phyloP scores from a whole-genome alignment of 2,113 vertebrate genomes.

The Lucifuga dentata region DNA sequence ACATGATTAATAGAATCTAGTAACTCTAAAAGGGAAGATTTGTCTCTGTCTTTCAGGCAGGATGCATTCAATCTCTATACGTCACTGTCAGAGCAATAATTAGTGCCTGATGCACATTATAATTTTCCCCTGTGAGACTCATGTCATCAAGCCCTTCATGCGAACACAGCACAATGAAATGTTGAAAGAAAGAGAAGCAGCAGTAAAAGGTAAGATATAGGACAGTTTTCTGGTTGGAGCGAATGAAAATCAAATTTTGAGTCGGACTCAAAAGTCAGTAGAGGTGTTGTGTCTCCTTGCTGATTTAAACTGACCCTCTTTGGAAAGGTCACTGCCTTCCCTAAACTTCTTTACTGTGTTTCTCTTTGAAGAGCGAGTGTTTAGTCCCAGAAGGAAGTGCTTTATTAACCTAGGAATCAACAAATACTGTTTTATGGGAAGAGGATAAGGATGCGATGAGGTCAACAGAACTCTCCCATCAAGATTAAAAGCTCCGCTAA shows the following conservation, averaged over 20 bases:
- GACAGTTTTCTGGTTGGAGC: too few species aligned
- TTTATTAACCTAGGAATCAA: slow-evolving; percentile 69
- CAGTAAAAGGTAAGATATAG: too few species aligned
- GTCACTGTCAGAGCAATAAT: too few species aligned
- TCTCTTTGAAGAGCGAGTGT: slow-evolving; percentile 64
- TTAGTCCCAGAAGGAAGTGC: slow-evolving; percentile 54
- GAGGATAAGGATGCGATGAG: slow-evolving; percentile 61
- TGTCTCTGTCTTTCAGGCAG: too few species aligned
- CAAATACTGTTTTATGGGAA: slow-evolving; percentile 71
- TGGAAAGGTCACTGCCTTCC: slow-evolving; percentile 53
- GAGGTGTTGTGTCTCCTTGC: slow-evolving; percentile 29
- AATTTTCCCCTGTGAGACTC: too few species aligned
- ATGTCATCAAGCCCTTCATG: too few species aligned
- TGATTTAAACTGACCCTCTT: slow-evolving; percentile 29
- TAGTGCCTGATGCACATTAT: too few species aligned
- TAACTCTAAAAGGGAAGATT: too few species aligned
- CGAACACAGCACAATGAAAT: too few species aligned
- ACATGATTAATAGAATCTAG: too few species aligned
- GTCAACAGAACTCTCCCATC: slow-evolving; percentile 55
- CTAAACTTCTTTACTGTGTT: slow-evolving; percentile 25
- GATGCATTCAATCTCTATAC: too few species aligned
- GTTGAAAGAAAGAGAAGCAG: too few species aligned
- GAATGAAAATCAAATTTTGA: slow-evolving; percentile 4
- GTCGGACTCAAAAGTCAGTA: slow-evolving; percentile 22
- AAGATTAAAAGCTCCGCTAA: slow-evolving; percentile 54